Conservation (phyloP, 2,113 vertebrate species). For the Carassius carassius region DNA sequence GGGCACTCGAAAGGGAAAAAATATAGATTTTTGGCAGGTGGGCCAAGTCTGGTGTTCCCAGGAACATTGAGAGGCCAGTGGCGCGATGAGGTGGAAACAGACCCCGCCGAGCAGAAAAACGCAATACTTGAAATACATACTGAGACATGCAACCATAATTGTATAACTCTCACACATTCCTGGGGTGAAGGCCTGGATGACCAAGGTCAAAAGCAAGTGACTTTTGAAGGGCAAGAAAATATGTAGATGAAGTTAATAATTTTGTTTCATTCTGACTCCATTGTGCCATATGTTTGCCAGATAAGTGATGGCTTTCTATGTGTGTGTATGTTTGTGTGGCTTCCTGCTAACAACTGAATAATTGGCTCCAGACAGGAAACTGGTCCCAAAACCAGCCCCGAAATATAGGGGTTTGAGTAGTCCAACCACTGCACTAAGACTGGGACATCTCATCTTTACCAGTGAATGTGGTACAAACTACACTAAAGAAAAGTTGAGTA, state of each 20-base stretch:
- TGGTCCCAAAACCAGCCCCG: background rate
- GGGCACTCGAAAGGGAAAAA: background rate
- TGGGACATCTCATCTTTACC: conserved; percentile 30
- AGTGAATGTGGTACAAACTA: conserved; percentile 21
- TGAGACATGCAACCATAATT: conserved; percentile 46
- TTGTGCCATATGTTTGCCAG: conserved; percentile 46
- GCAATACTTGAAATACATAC: conserved; percentile 4
- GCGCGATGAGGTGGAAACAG: conserved; percentile 31
- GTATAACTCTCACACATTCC: conserved; percentile 44
- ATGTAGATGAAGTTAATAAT: background rate
- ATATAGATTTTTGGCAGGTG: conserved; percentile 19
- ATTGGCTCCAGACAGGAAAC: background rate
- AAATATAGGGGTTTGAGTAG: background rate
- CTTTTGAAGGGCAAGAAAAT: background rate
- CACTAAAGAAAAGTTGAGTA: background rate
- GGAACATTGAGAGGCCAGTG: conserved; percentile 6
- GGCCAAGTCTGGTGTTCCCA: conserved; percentile 1
- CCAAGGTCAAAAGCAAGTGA: background rate
- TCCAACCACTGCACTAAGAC: background rate
- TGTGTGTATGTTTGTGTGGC: conserved; percentile 7
- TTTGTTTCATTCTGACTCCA: conserved; percentile 14
- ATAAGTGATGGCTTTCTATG: conserved; percentile 18
- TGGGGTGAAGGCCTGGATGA: background rate
- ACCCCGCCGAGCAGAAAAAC: conserved; percentile 32
- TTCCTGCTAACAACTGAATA: conserved; percentile 14